phyloP scores from a whole-genome alignment of 2,797 vertebrate species.

The Caiman crocodilus region DNA sequence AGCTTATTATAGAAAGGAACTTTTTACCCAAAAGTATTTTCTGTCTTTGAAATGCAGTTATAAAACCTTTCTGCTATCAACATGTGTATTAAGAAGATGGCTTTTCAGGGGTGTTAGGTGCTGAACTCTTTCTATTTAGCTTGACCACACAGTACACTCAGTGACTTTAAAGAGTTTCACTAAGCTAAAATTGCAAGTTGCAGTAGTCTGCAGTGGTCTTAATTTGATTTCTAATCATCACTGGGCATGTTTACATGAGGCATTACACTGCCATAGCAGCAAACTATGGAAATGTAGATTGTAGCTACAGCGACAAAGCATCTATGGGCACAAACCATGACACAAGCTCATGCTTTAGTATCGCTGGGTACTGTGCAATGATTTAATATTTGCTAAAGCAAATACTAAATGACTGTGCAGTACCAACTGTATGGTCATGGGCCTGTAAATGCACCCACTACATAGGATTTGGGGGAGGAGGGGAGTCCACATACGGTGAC shows the following conservation, averaged over 20 bases:
- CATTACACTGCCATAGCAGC: no score
- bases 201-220: not conserved
- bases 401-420: no score
- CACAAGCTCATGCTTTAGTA: no score
- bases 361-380: no score
- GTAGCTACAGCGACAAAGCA: no score
- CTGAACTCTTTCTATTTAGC: no score
- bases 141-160: not conserved
- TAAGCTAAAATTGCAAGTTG: not conserved
- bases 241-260: no score
- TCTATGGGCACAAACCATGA: no score
- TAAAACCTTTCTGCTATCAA: not conserved
- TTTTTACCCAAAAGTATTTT: not conserved
- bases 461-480: no score
- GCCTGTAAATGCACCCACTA: no score
- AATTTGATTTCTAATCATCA: not conserved
- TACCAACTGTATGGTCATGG: no score
- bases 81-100: not conserved
- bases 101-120: not conserved
- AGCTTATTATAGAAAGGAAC: not conserved
- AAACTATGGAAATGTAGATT: not conserved
- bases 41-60: constrained; percentile 22
- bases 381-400: no score
- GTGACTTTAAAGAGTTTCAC: not conserved
- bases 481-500: not conserved